Evolutionary conservation across 1,140 invertebrate species (phyloP).

Genomic region (Achatina immaculata): DNA sequence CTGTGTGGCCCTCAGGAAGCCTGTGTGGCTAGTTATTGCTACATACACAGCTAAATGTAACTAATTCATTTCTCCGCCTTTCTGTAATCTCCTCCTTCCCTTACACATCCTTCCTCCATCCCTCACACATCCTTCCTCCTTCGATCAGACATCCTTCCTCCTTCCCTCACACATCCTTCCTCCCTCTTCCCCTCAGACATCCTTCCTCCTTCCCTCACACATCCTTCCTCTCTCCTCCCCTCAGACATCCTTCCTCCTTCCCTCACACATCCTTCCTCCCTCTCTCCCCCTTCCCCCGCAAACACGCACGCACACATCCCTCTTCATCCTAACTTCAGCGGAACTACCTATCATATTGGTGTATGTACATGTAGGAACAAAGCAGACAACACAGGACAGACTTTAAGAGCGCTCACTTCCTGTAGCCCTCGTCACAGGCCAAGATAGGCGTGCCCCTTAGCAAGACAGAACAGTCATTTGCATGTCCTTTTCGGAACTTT

Average conservation of each 20-base stretch:
- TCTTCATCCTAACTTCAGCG: too few species aligned
- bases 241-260: neutral
- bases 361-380: too few species aligned
- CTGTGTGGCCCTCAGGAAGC: neutral
- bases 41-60: neutral
- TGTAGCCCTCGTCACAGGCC: too few species aligned
- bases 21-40: conserved; percentile 17
- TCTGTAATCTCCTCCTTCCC: neutral
- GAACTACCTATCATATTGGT: too few species aligned
- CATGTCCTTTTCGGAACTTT: too few species aligned
- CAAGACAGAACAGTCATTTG: too few species aligned
- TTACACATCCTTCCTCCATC: neutral
- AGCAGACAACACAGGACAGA: too few species aligned
- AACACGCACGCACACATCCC: neutral
- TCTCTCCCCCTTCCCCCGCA: neutral
- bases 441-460: too few species aligned
- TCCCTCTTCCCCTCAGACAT: neutral
- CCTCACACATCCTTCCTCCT: too few species aligned
- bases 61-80: neutral
- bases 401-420: too few species aligned
- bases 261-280: neutral
- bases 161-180: neutral
- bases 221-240: neutral
- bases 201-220: neutral
- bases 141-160: neutral